These are phyloP conservation scores for Salvelinus alpinus DNA, from an alignment of 2,113 vertebrate genomes.

Conservation along the genomic window DNA sequence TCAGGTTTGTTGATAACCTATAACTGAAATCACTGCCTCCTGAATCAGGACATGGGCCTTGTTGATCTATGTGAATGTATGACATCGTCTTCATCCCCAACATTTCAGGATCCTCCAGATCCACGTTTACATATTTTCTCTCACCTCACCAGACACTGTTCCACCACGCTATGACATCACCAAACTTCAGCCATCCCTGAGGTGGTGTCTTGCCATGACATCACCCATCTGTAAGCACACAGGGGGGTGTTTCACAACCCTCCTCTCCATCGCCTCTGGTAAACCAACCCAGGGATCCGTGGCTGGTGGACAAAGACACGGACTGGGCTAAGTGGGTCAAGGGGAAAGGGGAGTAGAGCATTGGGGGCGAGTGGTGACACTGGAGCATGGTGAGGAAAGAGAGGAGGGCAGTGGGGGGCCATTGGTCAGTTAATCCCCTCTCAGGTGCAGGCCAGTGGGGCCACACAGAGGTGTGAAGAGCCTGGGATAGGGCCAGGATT, in stretches of 20 bases:
- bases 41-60: no score
- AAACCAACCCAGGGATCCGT: neutral
- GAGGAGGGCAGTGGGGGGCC: slow-evolving; percentile 8
- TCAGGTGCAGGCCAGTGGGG: slow-evolving; percentile 32
- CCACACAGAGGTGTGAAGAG: slow-evolving; percentile 64
- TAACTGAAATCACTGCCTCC: no score
- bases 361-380: slow-evolving; percentile 12
- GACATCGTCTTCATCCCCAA: no score
- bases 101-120: no score
- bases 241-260: slow-evolving; percentile 5
- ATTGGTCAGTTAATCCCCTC: slow-evolving; percentile 37
- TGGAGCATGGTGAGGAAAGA: slow-evolving; percentile 24
- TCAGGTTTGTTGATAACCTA: no score
- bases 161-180: slow-evolving; percentile 54
- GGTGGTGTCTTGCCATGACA: slow-evolving; percentile 52
- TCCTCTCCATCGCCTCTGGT: slow-evolving; percentile 11
- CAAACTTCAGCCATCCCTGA: slow-evolving; percentile 36
- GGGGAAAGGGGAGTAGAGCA: slow-evolving; percentile 4
- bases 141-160: slow-evolving; percentile 22
- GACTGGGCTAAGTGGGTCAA: slow-evolving; percentile 15
- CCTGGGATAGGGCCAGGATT: slow-evolving; percentile 38
- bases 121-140: no score
- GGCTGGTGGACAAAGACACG: slow-evolving; percentile 14
- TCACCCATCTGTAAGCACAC: slow-evolving; percentile 43
- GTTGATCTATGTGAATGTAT: no score